phyloP scores from a whole-genome alignment of 2,113 vertebrate species.

The Melanotaenia duboulayi region DNA sequence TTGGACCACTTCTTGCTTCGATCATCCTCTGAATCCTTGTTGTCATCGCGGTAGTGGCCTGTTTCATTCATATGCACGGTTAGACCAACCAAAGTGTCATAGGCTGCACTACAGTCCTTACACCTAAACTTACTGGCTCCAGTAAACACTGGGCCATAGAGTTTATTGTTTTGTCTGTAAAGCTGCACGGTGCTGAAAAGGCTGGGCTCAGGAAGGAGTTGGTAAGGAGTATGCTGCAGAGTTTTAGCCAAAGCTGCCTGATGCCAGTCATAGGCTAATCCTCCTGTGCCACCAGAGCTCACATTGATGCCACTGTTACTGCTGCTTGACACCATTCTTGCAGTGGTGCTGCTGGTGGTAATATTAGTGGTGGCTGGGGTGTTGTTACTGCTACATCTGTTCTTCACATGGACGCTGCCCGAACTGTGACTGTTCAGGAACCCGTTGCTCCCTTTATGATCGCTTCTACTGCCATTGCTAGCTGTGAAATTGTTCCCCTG shows the following conservation, averaged over 20 bases:
- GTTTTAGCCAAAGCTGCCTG: slow-evolving; percentile 98
- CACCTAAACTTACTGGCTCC: slow-evolving; percentile 99
- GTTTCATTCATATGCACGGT: slow-evolving; percentile 99
- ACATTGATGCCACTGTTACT: slow-evolving; percentile 80
- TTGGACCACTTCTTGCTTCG: slow-evolving; percentile 97
- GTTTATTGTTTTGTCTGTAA: slow-evolving; percentile 97
- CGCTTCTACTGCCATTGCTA: slow-evolving; percentile 69
- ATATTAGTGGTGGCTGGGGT: slow-evolving; percentile 62
- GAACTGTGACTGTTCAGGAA: slow-evolving; percentile 69
- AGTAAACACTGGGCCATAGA: slow-evolving; percentile 97
- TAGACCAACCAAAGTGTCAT: slow-evolving; percentile 96
- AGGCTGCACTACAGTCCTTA: slow-evolving; percentile 98
- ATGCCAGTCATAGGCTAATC: slow-evolving; percentile 97
- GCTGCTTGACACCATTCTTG: slow-evolving; percentile 73
- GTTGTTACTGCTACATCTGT: slow-evolving; percentile 74
- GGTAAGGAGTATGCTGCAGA: slow-evolving; percentile 93
- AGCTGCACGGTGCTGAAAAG: slow-evolving; percentile 99
- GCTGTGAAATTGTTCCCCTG: slow-evolving; percentile 75
- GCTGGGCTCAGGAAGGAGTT: slow-evolving; percentile 96
- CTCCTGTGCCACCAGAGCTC: slow-evolving; percentile 77
- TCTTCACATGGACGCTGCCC: slow-evolving; percentile 76
- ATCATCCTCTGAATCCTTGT: slow-evolving; percentile 94
- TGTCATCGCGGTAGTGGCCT: slow-evolving; percentile 98
- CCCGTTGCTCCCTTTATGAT: slow-evolving; percentile 85
- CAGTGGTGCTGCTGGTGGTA: slow-evolving; percentile 72